Percentiles rank a stretch among this genome's conserved stretches.
These are phyloP conservation scores for Drosophila malerkotliana DNA, from an alignment of 1,140 invertebrate species.

Conservation along the genomic window DNA sequence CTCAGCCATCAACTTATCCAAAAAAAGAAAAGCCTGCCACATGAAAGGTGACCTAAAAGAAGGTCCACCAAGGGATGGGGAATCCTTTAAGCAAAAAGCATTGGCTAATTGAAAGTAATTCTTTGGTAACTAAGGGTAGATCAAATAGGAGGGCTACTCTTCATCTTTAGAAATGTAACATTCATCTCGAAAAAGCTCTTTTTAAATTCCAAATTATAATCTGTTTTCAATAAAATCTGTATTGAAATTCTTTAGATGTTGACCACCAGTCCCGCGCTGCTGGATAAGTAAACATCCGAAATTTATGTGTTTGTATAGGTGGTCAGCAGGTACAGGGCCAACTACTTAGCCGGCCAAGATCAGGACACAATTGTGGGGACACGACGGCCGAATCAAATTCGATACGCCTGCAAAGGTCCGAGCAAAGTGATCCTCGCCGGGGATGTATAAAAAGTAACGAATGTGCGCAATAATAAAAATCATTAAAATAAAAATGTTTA, in stretches of 20 bases:
- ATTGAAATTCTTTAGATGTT: neutral
- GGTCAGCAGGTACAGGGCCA: conserved; percentile 13
- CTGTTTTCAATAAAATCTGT: neutral
- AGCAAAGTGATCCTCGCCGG: conserved; percentile 50
- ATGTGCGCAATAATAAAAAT: conserved; percentile 83
- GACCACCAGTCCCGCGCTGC: neutral
- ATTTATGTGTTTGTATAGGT: conserved; percentile 33
- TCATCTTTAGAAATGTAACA: too few species aligned
- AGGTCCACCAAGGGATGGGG: neutral
- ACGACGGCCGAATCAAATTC: conserved; percentile 40
- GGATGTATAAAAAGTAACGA: conserved; percentile 79
- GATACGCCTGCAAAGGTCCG: conserved; percentile 19
- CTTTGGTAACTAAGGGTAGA: neutral
- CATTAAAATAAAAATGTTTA: conserved; percentile 83
- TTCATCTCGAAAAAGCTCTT: neutral
- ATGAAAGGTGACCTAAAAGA: conserved; percentile 37
- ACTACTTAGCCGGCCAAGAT: conserved; percentile 46
- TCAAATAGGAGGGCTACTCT: neutral
- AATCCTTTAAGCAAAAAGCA: neutral
- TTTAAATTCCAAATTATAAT: too few species aligned
- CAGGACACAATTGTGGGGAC: conserved; percentile 48
- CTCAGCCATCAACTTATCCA: conserved; percentile 37
- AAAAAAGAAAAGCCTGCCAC: conserved; percentile 17
- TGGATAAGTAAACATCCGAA: conserved; percentile 40
- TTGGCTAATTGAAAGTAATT: neutral